Percentiles rank a stretch among this genome's conserved stretches.
Evolutionary conservation across 2,797 vertebrate species (phyloP).

Genomic region (Tenualosa thibaudeaui): DNA sequence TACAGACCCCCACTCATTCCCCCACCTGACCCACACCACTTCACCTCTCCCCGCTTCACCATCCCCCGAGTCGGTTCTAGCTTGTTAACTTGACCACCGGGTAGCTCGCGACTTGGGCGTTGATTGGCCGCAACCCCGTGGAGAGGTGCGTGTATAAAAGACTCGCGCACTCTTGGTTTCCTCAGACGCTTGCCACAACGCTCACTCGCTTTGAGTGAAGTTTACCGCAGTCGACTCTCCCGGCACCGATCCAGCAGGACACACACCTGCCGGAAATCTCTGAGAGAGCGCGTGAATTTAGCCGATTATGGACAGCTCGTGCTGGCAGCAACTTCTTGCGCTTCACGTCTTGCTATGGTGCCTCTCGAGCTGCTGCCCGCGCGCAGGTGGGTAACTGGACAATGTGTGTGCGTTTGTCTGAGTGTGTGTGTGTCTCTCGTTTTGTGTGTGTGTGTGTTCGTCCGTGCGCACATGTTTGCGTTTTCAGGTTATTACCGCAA

Average conservation of each 20-base stretch:
- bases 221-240: no score
- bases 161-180: not conserved
- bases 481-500: not conserved
- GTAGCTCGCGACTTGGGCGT: not conserved
- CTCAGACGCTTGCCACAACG: not conserved
- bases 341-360: not conserved
- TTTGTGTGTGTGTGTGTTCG: not conserved
- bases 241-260: no score
- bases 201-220: no score
- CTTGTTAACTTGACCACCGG: not conserved
- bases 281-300: not conserved
- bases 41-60: no score
- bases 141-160: not conserved
- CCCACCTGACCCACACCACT: no score
- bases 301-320: not conserved
- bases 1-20: no score
- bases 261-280: not conserved
- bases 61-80: not conserved
- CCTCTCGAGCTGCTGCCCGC: not conserved
- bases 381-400: not conserved
- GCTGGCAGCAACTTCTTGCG: not conserved
- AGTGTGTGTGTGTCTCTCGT: not conserved
- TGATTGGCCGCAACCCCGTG: not conserved
- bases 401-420: not conserved
- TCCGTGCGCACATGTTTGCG: not conserved